Base-by-base conservation (phyloP, 2,797 vertebrate species). In the Lophotriccus pileatus region DNA sequence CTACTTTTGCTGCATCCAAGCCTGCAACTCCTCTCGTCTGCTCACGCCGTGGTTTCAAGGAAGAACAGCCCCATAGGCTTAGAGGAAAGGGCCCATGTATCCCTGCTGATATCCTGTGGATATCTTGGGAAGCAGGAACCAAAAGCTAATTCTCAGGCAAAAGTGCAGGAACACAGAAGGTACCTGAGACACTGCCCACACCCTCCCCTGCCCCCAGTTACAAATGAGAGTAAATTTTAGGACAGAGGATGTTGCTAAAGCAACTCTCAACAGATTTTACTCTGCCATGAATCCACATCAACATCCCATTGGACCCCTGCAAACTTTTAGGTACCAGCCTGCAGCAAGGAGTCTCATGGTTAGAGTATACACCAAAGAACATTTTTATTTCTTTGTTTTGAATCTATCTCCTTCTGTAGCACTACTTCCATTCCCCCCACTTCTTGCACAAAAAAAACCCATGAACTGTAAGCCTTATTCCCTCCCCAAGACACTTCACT, bases 181-280 rank as follows among this genome's bases (percentile, higher is more conserved):
- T 10, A 62, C 7, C 0, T 2, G 53, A 76, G 12, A 56, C 9
- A 7, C 10, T 23, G 17, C 3, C 15, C 17, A 41, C 17, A 41
- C 3, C 4, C 30, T 24, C 6, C 58, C 21, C 39, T 34, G 14
- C 1, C 3, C 12, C 8, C 39, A 37, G 28, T 32, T 36, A 46
- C n/a, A 86, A 75, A 39, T 13, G 19, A 24, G 36, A 81, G 24
- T 18, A 14, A 32, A 50, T 62, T 7, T 41, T 2, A 32, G 15
- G 18, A 36, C 22, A 89, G 46, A 55, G 7, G 9, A 43, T 47
- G 20, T 14, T 73, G 16, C 25, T 37, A 52, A 52, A 84, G 28
- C 7, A 70, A 41, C 14, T 24, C 24, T 37, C 24, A 72, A 22
- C 0, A 5, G 16, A 47, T 24, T 36, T 55, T 79, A 27, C 67